These are phyloP conservation scores for Coregonus sp. DNA, from an alignment of 2,797 vertebrate genomes.

Conservation along the genomic window DNA sequence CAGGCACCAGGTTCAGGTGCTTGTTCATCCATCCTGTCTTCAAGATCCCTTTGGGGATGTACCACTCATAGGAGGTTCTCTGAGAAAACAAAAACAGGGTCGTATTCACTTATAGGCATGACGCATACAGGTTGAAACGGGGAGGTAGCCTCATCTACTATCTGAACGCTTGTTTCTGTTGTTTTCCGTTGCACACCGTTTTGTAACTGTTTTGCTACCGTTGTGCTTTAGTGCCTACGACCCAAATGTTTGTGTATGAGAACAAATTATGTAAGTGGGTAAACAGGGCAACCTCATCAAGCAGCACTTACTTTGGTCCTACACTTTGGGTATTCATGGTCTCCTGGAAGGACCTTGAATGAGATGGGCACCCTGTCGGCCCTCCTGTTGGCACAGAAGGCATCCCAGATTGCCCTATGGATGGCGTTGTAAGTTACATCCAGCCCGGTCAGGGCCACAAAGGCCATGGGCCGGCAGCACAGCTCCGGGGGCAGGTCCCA, in stretches of 20 bases:
- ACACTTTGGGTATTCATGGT: slow-evolving; percentile 97
- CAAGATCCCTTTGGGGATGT: slow-evolving; percentile 97
- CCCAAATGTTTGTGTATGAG: too few relatives aligned
- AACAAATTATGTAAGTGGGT: too few relatives aligned
- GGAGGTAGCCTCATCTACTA: too few relatives aligned
- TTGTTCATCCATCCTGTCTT: slow-evolving; percentile 99
- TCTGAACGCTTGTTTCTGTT: too few relatives aligned
- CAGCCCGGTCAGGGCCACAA: slow-evolving; percentile 92
- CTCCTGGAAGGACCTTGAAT: slow-evolving; percentile 95
- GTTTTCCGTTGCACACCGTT: too few relatives aligned
- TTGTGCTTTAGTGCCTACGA: too few relatives aligned
- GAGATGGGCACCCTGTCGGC: slow-evolving; percentile 98
- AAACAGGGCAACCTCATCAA: too few relatives aligned
- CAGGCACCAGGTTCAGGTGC: slow-evolving; percentile 94
- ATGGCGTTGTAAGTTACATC: slow-evolving; percentile 95
- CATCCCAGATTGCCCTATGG: slow-evolving; percentile 96
- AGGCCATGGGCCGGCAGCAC: slow-evolving; percentile 98
- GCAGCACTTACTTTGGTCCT: slow-evolving; percentile 86
- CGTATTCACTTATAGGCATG: too few relatives aligned
- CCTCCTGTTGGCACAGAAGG: slow-evolving; percentile 93
- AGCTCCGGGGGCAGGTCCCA: slow-evolving; percentile 97
- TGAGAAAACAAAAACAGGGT: slow-evolving; percentile 54
- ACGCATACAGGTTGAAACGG: too few relatives aligned
- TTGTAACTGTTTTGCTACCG: too few relatives aligned
- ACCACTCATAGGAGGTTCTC: slow-evolving; percentile 98